A percentile compares a stretch with the other conserved stretches of the same genome.
phyloP scores from a whole-genome alignment of 2,888 invertebrate genomes.

The Argyresthia albistria region DNA sequence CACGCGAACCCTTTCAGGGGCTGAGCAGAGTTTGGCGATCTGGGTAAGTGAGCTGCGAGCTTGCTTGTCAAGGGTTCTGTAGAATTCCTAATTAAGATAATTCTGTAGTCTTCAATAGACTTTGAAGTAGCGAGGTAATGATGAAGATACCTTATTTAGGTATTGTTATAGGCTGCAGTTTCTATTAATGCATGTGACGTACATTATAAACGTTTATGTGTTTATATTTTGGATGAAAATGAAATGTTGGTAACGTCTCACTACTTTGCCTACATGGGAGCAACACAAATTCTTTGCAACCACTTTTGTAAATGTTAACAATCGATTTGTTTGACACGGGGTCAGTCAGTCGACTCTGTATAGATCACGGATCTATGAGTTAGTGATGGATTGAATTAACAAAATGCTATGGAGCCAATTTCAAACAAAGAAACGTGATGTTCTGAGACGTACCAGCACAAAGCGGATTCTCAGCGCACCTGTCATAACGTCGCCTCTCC shows the following conservation, averaged over 20 bases:
- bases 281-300: too few species aligned
- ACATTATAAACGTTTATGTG: too few species aligned
- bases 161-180: neutral
- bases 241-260: too few species aligned
- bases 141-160: neutral
- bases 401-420: neutral
- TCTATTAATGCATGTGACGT: too few species aligned
- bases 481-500: slow-evolving; percentile 22
- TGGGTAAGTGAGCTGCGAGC: slow-evolving; percentile 12
- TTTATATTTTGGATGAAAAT: too few species aligned
- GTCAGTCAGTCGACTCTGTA: neutral
- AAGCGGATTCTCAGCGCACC: slow-evolving; percentile 6
- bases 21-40: slow-evolving; percentile 16
- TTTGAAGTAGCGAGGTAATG: neutral
- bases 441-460: neutral
- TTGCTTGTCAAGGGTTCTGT: slow-evolving; percentile 10
- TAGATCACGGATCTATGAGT: neutral
- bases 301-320: too few species aligned
- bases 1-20: slow-evolving; percentile 8
- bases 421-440: neutral
- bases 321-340: too few species aligned
- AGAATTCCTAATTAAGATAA: neutral
- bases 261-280: too few species aligned
- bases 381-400: neutral
- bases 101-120: neutral